Percentiles rank a stretch among this genome's conserved stretches.
phyloP scores from a whole-genome alignment of 2,888 invertebrate species.

The Carcina quercana region DNA sequence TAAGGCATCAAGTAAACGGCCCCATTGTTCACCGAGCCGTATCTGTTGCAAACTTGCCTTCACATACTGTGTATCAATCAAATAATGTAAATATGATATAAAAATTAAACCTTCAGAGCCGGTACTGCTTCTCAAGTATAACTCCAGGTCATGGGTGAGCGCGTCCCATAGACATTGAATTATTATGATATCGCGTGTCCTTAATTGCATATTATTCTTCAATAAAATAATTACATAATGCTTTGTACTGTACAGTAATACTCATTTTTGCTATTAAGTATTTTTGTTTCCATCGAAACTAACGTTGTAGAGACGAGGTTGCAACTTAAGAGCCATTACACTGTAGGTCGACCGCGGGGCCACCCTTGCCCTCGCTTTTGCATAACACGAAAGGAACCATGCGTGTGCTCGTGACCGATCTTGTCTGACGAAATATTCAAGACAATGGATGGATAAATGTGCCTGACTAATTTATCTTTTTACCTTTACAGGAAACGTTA shows the following conservation, averaged over 20 bases:
- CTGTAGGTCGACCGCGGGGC: constrained; percentile 4
- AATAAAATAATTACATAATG: constrained; percentile 28
- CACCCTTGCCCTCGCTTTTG: not conserved
- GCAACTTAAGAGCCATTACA: constrained; percentile 8
- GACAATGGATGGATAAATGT: not conserved
- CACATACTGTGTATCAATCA: too few relatives aligned
- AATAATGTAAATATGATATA: too few relatives aligned
- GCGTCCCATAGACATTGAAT: constrained; percentile 9
- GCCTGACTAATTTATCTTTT: not conserved
- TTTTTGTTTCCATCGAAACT: constrained; percentile 9
- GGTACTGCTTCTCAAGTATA: too few relatives aligned
- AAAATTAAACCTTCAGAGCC: too few relatives aligned
- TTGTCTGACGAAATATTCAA: too few relatives aligned
- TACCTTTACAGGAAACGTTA: constrained; percentile 74
- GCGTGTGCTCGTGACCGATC: not conserved
- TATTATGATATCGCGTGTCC: constrained; percentile 26
- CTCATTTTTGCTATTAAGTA: constrained; percentile 13
- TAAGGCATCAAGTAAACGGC: constrained; percentile 20
- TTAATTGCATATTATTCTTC: constrained; percentile 29
- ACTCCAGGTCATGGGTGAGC: constrained; percentile 15
- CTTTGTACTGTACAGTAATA: constrained; percentile 12
- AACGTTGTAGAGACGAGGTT: constrained; percentile 9
- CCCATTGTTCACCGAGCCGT: constrained; percentile 21
- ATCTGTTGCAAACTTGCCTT: too few relatives aligned
- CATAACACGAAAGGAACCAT: not conserved